phyloP scores from a whole-genome alignment of 2,888 invertebrate species.

The Watsonalla binaria region DNA sequence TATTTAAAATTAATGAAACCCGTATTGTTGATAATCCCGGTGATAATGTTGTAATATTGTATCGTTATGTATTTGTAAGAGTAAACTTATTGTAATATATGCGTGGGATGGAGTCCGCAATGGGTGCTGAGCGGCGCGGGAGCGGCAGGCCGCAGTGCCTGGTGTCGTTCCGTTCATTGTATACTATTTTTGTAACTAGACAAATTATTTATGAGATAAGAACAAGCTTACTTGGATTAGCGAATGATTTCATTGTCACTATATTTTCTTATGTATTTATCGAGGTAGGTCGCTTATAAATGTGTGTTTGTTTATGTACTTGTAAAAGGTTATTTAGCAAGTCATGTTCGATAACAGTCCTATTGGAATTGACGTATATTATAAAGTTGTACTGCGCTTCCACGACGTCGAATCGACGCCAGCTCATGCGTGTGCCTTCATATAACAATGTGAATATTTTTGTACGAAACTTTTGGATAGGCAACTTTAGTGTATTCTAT shows the following conservation, averaged over 20 bases:
- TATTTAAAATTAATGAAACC: slow-evolving; percentile 65
- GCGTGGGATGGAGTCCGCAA: slow-evolving; percentile 58
- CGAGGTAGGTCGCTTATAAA: slow-evolving; percentile 64
- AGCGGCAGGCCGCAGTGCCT: slow-evolving; percentile 21
- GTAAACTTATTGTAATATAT: slow-evolving; percentile 72
- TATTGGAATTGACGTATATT: slow-evolving; percentile 17
- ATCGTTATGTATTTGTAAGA: slow-evolving; percentile 78
- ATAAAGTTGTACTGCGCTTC: slow-evolving; percentile 35
- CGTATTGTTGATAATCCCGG: slow-evolving; percentile 78
- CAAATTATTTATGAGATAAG: slow-evolving; percentile 78
- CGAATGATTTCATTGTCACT: slow-evolving; percentile 62
- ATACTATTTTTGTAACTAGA: slow-evolving; percentile 77
- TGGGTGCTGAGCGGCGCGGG: slow-evolving; percentile 49
- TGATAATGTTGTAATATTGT: slow-evolving; percentile 79
- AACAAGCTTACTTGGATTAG: slow-evolving; percentile 67
- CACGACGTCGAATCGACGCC: slow-evolving; percentile 37
- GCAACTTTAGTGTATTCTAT: slow-evolving; percentile 6
- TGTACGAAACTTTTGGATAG: slow-evolving; percentile 6
- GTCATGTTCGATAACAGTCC: slow-evolving; percentile 35
- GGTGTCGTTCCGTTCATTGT: slow-evolving; percentile 60
- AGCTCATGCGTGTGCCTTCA: slow-evolving; percentile 65
- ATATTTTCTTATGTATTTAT: slow-evolving; percentile 78
- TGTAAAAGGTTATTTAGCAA: slow-evolving; percentile 59
- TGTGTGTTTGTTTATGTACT: slow-evolving; percentile 71
- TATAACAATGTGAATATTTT: slow-evolving; percentile 33